These are phyloP conservation scores for Astropecten irregularis DNA, from an alignment of 53 echinoderm and acorn worm genomes.

Conservation along the genomic window DNA sequence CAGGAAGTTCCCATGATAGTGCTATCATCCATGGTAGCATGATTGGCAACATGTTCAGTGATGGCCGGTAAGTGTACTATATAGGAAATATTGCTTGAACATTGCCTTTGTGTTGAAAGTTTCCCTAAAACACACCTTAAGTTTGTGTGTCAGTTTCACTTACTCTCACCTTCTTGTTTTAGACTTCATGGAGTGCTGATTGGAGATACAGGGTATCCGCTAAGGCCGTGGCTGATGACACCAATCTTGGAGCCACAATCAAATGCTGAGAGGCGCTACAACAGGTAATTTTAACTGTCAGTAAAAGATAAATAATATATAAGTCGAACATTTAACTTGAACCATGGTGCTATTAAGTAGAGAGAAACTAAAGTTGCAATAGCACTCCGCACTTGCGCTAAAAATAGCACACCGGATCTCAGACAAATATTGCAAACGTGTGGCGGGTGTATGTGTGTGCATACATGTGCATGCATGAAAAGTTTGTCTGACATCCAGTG, in stretches of 20 bases:
- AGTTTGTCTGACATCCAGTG: too few relatives aligned
- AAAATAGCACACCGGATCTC: too few relatives aligned
- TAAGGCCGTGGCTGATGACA: constrained; percentile 34
- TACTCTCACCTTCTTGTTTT: background rate
- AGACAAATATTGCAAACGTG: too few relatives aligned
- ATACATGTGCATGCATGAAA: too few relatives aligned
- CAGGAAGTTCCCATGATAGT: constrained; percentile 42
- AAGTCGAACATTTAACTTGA: background rate
- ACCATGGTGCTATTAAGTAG: background rate
- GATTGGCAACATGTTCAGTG: background rate
- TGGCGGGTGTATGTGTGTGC: background rate
- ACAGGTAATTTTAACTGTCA: constrained; percentile 19
- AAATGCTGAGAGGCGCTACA: constrained; percentile 39
- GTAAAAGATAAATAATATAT: background rate
- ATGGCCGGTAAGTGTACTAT: background rate
- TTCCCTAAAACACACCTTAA: too few relatives aligned
- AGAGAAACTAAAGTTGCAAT: background rate
- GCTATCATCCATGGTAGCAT: background rate
- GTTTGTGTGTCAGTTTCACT: too few relatives aligned
- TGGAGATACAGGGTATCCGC: constrained; percentile 8
- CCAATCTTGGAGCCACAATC: constrained; percentile 8
- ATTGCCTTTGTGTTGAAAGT: too few relatives aligned
- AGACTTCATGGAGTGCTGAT: constrained; percentile 22
- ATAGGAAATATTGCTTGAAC: too few relatives aligned
- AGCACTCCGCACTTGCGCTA: too few relatives aligned